Conservation (phyloP, 1,140 invertebrate genomes). For the Drosophila tsacasi region DNA sequence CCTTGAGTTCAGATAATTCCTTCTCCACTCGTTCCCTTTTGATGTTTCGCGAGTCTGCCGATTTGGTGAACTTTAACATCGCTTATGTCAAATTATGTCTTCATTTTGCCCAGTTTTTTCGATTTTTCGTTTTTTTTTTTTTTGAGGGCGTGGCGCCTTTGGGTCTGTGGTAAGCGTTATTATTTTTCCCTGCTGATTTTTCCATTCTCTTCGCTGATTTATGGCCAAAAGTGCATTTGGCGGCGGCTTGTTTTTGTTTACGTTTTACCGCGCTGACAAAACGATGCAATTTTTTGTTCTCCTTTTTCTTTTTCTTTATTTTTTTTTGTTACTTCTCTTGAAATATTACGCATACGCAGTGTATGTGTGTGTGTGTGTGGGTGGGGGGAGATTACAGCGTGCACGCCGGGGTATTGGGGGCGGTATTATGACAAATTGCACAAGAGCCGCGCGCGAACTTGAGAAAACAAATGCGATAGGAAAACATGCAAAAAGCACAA, state of each 20-base stretch:
- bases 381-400: conserved; percentile 4
- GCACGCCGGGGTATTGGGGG: conserved; percentile 13
- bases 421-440: conserved; percentile 70
- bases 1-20: conserved; percentile 1
- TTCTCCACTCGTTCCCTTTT: conserved; percentile 37
- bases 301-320: background rate
- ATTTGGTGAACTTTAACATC: conserved; percentile 78
- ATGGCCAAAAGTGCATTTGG: conserved; percentile 51
- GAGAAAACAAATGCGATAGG: conserved; percentile 82
- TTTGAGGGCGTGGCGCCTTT: conserved; percentile 60
- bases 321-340: conserved; percentile 37
- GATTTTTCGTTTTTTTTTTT: background rate
- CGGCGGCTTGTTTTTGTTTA: conserved; percentile 76
- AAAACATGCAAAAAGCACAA: conserved; percentile 70
- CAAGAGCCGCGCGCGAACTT: conserved; percentile 73
- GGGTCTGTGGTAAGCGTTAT: conserved; percentile 33
- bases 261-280: conserved; percentile 74
- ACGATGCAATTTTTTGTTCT: conserved; percentile 50
- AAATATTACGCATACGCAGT: conserved; percentile 75
- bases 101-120: conserved; percentile 43
- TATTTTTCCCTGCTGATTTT: conserved; percentile 19
- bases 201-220: conserved; percentile 51
- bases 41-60: conserved; percentile 42
- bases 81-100: conserved; percentile 84
- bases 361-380: conserved; percentile 10